A percentile compares a stretch with the other conserved stretches of the same genome.
Evolutionary conservation across 1,140 invertebrate genomes (phyloP).

Genomic region (Zaprionus gabonicus): DNA sequence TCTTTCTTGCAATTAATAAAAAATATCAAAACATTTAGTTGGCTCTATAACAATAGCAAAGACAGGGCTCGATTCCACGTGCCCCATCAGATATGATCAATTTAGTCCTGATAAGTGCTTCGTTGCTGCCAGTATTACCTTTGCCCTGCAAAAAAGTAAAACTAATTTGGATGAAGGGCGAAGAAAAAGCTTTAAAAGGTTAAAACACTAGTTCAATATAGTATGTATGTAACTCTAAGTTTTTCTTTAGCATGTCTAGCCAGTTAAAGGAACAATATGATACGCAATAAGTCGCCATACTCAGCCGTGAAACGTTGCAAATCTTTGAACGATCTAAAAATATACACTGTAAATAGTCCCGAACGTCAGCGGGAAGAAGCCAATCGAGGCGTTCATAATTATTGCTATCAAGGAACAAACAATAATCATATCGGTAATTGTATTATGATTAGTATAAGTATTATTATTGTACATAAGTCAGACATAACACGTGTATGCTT

Average conservation of each 20-base stretch:
- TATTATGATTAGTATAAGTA: slow-evolving; percentile 18
- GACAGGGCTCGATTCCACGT: not conserved
- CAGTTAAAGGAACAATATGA: not conserved
- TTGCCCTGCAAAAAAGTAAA: not conserved
- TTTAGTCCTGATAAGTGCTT: not conserved
- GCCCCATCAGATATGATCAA: not conserved
- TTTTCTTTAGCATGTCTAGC: slow-evolving; percentile 17
- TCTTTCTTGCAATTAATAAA: not conserved
- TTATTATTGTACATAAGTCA: slow-evolving; percentile 50
- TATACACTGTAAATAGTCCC: slow-evolving; percentile 5
- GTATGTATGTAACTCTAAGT: slow-evolving; percentile 9
- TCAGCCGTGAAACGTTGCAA: slow-evolving; percentile 49
- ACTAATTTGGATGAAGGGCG: not conserved
- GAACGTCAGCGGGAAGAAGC: slow-evolving; percentile 17
- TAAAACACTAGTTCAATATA: not conserved
- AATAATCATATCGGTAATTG: slow-evolving; percentile 64
- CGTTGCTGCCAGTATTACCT: not conserved
- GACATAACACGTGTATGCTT: slow-evolving; percentile 41
- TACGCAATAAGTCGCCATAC: slow-evolving; percentile 39
- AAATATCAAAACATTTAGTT: not conserved
- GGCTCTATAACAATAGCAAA: not conserved
- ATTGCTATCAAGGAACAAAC: slow-evolving; percentile 33
- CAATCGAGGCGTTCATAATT: slow-evolving; percentile 18
- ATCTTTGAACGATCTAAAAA: slow-evolving; percentile 39
- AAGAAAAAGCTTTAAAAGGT: slow-evolving; percentile 1